phyloP scores from a whole-genome alignment of 2,113 vertebrate species.

The Cavia aperea region DNA sequence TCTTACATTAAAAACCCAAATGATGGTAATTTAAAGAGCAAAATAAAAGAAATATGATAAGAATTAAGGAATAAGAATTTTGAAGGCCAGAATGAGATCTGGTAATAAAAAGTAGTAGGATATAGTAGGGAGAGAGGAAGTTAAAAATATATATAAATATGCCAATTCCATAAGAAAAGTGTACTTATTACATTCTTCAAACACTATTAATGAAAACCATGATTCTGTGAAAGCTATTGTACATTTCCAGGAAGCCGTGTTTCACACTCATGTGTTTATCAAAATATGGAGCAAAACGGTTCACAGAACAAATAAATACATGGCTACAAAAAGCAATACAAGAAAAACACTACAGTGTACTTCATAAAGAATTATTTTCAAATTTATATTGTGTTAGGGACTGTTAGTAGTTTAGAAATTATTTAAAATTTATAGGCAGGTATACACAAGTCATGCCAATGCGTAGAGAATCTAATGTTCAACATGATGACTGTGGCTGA shows the following conservation, averaged over 20 bases:
- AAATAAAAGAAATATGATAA: neutral
- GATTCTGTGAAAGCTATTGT: too few species aligned
- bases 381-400: neutral
- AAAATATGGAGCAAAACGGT: too few species aligned
- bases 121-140: neutral
- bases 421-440: neutral
- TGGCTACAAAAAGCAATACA: too few species aligned
- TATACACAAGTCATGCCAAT: neutral
- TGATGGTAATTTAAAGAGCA: neutral
- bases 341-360: neutral
- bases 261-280: too few species aligned
- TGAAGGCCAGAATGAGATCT: neutral
- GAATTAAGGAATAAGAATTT: neutral
- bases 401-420: neutral
- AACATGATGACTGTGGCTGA: too few species aligned
- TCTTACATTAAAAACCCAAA: neutral
- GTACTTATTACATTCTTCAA: neutral
- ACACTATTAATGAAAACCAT: neutral
- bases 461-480: neutral
- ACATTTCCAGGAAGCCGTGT: too few species aligned
- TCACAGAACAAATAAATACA: too few species aligned
- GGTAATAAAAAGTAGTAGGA: neutral
- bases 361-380: neutral
- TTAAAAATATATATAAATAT: neutral
- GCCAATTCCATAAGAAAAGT: neutral